These are phyloP conservation scores for Tricholauxania praeusta DNA, from an alignment of 2,888 invertebrate species.

Conservation along the genomic window DNA sequence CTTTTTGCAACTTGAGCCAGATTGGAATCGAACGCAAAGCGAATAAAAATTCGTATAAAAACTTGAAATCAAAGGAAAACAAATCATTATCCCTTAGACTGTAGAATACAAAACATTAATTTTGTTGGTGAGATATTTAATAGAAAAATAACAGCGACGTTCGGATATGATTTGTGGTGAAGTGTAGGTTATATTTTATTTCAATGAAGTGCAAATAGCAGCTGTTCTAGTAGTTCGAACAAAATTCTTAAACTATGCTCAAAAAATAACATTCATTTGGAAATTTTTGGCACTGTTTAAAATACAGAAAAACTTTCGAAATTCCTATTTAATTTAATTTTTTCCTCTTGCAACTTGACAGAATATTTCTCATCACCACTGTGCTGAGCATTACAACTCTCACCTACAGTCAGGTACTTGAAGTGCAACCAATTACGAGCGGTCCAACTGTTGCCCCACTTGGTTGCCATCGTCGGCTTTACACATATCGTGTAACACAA, in stretches of 20 bases:
- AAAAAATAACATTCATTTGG: too few species aligned
- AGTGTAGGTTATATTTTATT: slow-evolving; percentile 36
- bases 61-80: neutral
- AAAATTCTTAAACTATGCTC: too few species aligned
- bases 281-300: too few species aligned
- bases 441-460: slow-evolving; percentile 69
- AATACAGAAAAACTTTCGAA: too few species aligned
- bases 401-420: slow-evolving; percentile 54
- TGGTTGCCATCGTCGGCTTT: slow-evolving; percentile 77
- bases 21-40: too few species aligned
- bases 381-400: slow-evolving; percentile 4
- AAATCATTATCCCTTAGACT: slow-evolving; percentile 14
- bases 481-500: slow-evolving; percentile 76
- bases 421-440: slow-evolving; percentile 60
- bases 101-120: neutral
- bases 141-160: neutral
- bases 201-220: too few species aligned
- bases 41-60: slow-evolving; percentile 19
- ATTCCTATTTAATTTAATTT: neutral
- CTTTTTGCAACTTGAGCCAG: neutral
- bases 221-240: too few species aligned
- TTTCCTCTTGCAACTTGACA: neutral
- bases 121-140: neutral
- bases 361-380: neutral
- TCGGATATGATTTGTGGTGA: slow-evolving; percentile 43